These are phyloP conservation scores for Otolemur garnettii DNA, from an alignment of 2,113 vertebrate genomes.

Conservation along the genomic window DNA sequence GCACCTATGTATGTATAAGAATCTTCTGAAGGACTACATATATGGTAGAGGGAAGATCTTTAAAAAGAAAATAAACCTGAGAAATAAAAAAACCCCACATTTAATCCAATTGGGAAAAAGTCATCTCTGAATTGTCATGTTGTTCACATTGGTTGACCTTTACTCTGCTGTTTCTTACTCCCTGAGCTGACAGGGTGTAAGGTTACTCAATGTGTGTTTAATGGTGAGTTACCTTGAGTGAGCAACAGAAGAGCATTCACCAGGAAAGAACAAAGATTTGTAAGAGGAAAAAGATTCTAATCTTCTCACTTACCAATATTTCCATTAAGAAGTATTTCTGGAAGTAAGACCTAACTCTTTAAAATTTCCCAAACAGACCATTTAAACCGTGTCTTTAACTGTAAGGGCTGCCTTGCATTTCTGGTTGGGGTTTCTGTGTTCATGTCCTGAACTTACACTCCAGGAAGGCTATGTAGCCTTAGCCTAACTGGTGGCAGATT, in stretches of 20 bases:
- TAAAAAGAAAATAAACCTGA: background rate
- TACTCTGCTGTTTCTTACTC: background rate
- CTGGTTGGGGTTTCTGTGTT: background rate
- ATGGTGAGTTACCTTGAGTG: background rate
- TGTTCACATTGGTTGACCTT: background rate
- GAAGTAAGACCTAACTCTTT: background rate
- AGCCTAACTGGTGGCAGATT: background rate
- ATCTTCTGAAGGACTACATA: background rate
- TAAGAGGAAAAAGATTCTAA: too few species aligned
- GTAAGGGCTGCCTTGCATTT: background rate
- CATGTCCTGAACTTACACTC: fast-evolving
- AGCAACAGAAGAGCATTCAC: background rate
- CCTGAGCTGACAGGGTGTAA: background rate
- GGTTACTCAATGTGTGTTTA: background rate
- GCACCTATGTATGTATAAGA: background rate
- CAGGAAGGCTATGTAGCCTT: background rate
- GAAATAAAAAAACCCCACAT: background rate
- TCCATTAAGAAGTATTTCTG: constrained; percentile 56
- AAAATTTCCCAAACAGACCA: background rate
- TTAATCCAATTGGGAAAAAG: background rate
- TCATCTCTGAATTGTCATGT: background rate
- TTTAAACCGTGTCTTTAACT: background rate
- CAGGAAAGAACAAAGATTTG: background rate
- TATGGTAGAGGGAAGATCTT: background rate
- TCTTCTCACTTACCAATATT: background rate